Conservation (phyloP, 2,888 invertebrate genomes). For the Syrphus vitripennis region DNA sequence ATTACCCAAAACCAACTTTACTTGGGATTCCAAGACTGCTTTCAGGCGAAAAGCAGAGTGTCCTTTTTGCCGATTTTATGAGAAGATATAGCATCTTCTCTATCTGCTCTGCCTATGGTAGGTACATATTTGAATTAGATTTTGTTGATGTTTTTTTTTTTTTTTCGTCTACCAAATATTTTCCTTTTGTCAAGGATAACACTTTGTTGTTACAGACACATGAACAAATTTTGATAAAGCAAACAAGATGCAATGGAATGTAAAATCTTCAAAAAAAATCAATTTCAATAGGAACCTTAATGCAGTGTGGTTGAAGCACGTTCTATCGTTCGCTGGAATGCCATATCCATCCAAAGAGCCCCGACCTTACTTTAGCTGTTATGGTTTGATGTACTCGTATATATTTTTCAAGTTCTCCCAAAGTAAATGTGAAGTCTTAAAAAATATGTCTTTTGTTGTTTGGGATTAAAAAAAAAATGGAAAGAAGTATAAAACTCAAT, state of each 20-base stretch:
- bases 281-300: slow-evolving; percentile 52
- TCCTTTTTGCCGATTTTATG: slow-evolving; percentile 14
- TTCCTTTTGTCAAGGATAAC: slow-evolving; percentile 12
- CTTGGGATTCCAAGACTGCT: background rate
- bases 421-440: background rate
- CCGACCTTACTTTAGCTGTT: slow-evolving; percentile 2
- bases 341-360: background rate
- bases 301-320: slow-evolving; percentile 39
- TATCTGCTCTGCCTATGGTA: background rate
- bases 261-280: slow-evolving; percentile 22
- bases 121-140: background rate
- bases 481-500: background rate
- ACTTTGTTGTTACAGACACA: slow-evolving; percentile 1
- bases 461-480: background rate
- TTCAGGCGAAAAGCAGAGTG: background rate
- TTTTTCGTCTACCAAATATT: background rate
- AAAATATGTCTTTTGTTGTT: slow-evolving; percentile 19
- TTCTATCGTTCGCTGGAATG: slow-evolving; percentile 1
- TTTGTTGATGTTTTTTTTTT: background rate
- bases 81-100: slow-evolving; percentile 3
- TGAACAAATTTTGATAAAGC: slow-evolving; percentile 19
- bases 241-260: slow-evolving; percentile 57
- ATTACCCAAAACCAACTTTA: background rate
- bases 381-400: background rate
- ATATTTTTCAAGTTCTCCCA: background rate